Evolutionary conservation across 2,888 invertebrate species (phyloP).

Genomic region (Lasioglossum pauxillum): DNA sequence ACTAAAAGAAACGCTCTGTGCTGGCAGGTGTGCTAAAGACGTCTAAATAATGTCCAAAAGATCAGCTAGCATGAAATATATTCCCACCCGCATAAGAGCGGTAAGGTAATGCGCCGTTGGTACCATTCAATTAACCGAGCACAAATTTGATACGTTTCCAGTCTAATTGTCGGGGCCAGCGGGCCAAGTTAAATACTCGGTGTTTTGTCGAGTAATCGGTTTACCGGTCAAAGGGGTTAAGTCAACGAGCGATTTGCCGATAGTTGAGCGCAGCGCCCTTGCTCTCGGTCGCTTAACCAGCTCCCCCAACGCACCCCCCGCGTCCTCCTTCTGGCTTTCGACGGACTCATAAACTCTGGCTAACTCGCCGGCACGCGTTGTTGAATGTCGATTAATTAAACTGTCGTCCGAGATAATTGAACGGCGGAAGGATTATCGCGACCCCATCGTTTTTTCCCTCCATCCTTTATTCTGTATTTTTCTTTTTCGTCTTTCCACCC

Average conservation of each 20-base stretch:
- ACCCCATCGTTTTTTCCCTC: neutral
- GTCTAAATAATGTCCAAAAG: neutral
- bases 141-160: conserved; percentile 32
- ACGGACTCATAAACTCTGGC: conserved; percentile 35
- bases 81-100: neutral
- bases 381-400: conserved; percentile 41
- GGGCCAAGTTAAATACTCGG: conserved; percentile 47
- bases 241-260: conserved; percentile 51
- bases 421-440: neutral
- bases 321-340: neutral
- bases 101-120: neutral
- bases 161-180: conserved; percentile 23
- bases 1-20: neutral
- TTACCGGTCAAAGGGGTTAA: conserved; percentile 48
- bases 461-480: neutral
- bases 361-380: neutral
- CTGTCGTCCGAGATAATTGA: conserved; percentile 7
- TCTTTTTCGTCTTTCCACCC: neutral
- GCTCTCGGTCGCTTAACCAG: neutral
- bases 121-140: conserved; percentile 11
- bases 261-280: conserved; percentile 22
- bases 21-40: neutral
- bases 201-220: conserved; percentile 56
- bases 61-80: neutral
- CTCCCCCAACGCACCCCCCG: neutral